Percentiles rank a stretch among this genome's conserved stretches.
Evolutionary conservation across 2,888 invertebrate species (phyloP).

Genomic region (Nomada ferruginata): DNA sequence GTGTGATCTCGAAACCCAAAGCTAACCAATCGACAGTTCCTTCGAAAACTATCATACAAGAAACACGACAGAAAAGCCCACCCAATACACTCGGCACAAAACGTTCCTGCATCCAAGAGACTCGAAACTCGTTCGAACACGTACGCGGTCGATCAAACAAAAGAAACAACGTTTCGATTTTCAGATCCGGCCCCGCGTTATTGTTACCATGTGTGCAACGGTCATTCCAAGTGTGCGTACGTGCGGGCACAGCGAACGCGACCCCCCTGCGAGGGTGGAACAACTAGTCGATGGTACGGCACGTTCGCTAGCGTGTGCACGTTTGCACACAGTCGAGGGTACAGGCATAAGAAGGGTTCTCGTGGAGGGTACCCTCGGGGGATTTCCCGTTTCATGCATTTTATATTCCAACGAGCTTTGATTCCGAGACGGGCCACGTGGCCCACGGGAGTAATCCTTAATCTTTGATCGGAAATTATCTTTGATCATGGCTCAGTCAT

Average conservation of each 20-base stretch:
- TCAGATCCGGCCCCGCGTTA: conserved; percentile 20
- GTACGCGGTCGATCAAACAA: conserved; percentile 15
- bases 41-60: background rate
- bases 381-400: conserved; percentile 82
- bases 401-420: conserved; percentile 83
- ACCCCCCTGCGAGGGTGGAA: conserved; percentile 14
- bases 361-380: conserved; percentile 63
- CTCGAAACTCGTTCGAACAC: conserved; percentile 2
- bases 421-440: conserved; percentile 77
- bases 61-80: background rate
- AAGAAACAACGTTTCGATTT: conserved; percentile 23
- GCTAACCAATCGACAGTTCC: no score
- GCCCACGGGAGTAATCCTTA: conserved; percentile 79
- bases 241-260: conserved; percentile 46
- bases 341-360: conserved; percentile 27
- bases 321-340: conserved; percentile 33
- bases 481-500: conserved; percentile 79
- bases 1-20: no score
- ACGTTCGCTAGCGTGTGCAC: background rate
- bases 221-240: conserved; percentile 34
- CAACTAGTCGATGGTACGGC: conserved; percentile 16
- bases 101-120: background rate
- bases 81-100: conserved; percentile 1
- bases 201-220: conserved; percentile 21
- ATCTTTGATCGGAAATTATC: conserved; percentile 83